Evolutionary conservation across 2,797 vertebrate species (phyloP), one percentile per base, ranked within the genome.

Genomic region (Bryconaethiops microstoma): DNA sequence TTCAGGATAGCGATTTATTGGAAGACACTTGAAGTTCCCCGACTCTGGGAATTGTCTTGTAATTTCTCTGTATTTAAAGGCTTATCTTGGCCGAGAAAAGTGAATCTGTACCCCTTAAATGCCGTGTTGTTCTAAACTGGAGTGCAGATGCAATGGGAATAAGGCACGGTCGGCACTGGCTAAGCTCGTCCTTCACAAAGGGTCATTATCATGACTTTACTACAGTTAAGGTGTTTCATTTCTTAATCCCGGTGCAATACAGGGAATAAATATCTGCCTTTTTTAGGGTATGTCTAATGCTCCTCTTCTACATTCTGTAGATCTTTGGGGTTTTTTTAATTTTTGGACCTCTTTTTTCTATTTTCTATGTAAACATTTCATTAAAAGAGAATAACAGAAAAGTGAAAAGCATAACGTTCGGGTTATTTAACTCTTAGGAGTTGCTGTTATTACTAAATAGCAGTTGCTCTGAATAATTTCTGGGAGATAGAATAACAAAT

Each of bases 131-230:
- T 70, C 21, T 68, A 19, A 8, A 45, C 8, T 48, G 13, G 45
- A 50, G 21, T 70, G 21, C 23, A 6, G 45, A 50, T 70, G 21
- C 42, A 8, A 17, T 4, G 17, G 16, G 17, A 25, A 72, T 48
- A 54, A 16, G 48, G 42, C 45, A 45, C 0, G 7, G 16, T 35
- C 16, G 55, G 50, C 25, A 72, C 39, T 9, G 7, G 17, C 14
- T 72, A 19, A 17, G 13, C 25, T 72, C 16, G 23, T 71, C 14
- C 48, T 71, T 71, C 23, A 54, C 69, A 52, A 35, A 71, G 25
- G 69, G 48, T 52, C 17, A 52, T 70, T 70, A 25, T 69, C n/a
- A 23, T 25, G 60, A 14, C 60, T 35, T 29, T 35, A n/a, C 29
- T 39, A 2, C 62, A 5, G 29, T 64, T 63, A 29, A 50, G 21